Percentiles rank a stretch among this genome's conserved stretches.
Conservation (phyloP, 2,797 vertebrate species). For the Strix occidentalis region DNA sequence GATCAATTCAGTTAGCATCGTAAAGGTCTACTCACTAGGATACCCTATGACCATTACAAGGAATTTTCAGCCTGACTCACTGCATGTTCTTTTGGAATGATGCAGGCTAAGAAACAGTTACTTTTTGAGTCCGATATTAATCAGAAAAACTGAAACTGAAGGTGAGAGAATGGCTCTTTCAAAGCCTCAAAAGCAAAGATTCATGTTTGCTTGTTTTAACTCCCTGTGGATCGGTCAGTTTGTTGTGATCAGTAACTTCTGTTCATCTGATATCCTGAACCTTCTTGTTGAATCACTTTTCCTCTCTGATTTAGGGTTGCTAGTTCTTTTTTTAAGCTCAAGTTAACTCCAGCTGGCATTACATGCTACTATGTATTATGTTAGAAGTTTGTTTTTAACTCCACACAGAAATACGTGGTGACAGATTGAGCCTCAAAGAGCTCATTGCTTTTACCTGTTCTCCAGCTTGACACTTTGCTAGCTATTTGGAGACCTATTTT, state of each 20-base stretch:
- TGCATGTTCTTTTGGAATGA: neutral
- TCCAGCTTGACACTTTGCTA: neutral
- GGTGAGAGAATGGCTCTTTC: neutral
- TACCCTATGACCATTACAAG: no score
- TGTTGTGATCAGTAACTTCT: neutral
- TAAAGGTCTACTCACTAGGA: neutral
- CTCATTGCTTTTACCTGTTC: neutral
- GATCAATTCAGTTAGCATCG: fast-evolving
- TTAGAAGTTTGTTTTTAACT: neutral
- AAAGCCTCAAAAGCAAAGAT: neutral
- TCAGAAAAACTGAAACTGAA: neutral
- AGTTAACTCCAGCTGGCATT: neutral
- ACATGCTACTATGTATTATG: neutral
- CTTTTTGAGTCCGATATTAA: neutral
- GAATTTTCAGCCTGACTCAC: neutral
- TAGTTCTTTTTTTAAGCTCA: neutral
- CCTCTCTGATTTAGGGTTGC: neutral
- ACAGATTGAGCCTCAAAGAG: neutral
- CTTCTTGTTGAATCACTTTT: neutral
- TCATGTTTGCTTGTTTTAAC: neutral
- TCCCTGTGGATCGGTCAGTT: neutral
- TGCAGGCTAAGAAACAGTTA: neutral
- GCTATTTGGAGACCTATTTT: neutral
- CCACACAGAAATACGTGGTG: neutral
- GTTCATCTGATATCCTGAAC: neutral